phyloP scores from a whole-genome alignment of 2,888 invertebrate species.

The Hypercompe scribonia region DNA sequence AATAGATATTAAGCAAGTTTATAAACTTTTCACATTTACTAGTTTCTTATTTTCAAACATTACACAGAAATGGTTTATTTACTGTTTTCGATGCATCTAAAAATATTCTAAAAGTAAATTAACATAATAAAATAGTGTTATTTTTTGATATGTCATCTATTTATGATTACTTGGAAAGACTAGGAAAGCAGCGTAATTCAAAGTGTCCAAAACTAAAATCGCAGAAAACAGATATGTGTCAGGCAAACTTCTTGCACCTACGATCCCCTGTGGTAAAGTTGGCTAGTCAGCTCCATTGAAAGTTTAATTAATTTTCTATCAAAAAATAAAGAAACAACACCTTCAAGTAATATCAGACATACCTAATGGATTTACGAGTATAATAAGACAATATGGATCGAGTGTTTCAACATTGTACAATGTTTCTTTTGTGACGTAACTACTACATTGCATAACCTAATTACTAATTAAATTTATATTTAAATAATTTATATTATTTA shows the following conservation, averaged over 20 bases:
- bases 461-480: too few species aligned
- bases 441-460: too few species aligned
- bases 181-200: too few species aligned
- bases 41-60: too few species aligned
- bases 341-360: slow-evolving; percentile 32
- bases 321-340: slow-evolving; percentile 47
- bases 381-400: slow-evolving; percentile 40
- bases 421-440: background rate
- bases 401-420: slow-evolving; percentile 13
- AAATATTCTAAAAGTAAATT: background rate
- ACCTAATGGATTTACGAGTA: slow-evolving; percentile 27
- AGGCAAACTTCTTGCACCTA: slow-evolving; percentile 24
- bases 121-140: background rate
- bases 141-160: too few species aligned
- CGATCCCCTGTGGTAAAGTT: slow-evolving; percentile 36
- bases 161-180: background rate
- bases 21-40: too few species aligned
- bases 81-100: background rate
- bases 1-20: too few species aligned
- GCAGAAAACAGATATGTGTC: slow-evolving; percentile 12
- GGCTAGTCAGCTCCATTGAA: slow-evolving; percentile 42
- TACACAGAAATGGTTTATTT: too few species aligned
- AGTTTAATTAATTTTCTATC: slow-evolving; percentile 51
- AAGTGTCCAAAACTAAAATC: slow-evolving; percentile 19
- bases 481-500: too few species aligned